Percentiles rank a stretch among this genome's conserved stretches.
phyloP scores from a whole-genome alignment of 2,113 vertebrate species.

The Furnarius figulus region DNA sequence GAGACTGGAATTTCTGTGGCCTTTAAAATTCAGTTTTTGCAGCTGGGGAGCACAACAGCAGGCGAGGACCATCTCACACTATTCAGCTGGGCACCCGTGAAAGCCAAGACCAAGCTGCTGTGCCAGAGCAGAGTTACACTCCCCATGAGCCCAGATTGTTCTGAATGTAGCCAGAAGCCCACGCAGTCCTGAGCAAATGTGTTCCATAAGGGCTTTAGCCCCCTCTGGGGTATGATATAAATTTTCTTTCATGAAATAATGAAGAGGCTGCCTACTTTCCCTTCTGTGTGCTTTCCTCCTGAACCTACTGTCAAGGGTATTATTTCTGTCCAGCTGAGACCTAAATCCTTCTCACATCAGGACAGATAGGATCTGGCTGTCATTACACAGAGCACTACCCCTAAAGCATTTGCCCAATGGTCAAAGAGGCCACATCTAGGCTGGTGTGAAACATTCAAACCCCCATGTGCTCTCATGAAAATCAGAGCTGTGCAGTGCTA shows the following conservation, averaged over 20 bases:
- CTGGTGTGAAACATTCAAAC: neutral
- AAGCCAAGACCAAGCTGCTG: neutral
- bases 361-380: neutral
- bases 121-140: neutral
- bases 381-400: neutral
- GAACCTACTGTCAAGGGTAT: neutral
- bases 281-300: neutral
- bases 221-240: neutral
- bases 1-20: neutral
- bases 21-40: neutral
- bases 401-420: neutral
- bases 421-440: neutral
- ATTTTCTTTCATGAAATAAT: neutral
- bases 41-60: neutral
- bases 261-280: neutral
- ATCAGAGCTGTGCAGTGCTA: neutral
- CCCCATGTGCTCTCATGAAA: neutral
- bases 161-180: neutral
- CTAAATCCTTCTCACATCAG: neutral
- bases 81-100: fast-evolving
- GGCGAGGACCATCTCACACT: fast-evolving
- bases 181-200: neutral
- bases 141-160: neutral
- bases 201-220: neutral
- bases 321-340: neutral